Evolutionary conservation across 2,797 vertebrate species (phyloP), one percentile per base, ranked within the genome.

Genomic region (Gambusia yucatana): DNA sequence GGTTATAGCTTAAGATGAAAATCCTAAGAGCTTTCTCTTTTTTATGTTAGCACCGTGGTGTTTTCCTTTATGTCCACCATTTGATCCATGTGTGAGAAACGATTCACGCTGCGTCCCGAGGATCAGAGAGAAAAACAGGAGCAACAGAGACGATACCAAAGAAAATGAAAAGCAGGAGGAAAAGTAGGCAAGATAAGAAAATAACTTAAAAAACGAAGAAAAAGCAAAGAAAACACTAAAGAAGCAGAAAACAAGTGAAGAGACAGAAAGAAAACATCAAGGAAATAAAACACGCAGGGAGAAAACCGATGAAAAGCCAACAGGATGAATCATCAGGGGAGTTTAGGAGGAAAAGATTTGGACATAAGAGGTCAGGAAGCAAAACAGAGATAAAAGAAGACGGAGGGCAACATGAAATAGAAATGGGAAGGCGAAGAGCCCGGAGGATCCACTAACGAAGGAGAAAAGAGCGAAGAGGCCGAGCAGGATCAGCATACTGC

Each of bases 401-500:
- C 14, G 4, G 44, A 13, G n/a, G 6, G 9, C 36, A 47, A 41
- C 5, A 71, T 20, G 71, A 41, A 20, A 3, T 17, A 39, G 63
- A 65, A 6, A 33, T 41, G 36, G 36, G 33, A 61, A 61, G 28
- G 33, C 11, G 30, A 65, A 65, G 61, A 39, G 20, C 61, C 6
- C 22, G 3, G 17, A 39, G 61, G 36, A 22, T 20, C 10, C 20
- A 65, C 17, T 3, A 39, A 22, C 5, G 6, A 59, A 10, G 46
- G 28, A 16, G 30, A 2, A 4, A 75, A 30, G 47, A 28, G 57
- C 61, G 8, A 75, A 30, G 57, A 76, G 44, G 59, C 28, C 25
- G 25, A 39, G 44, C 20, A 5, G 79, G 33, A 72, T 22, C 63
- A 3, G 39, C 10, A 13, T 65, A 39, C 83, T 84, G 88, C 86